phyloP scores from a whole-genome alignment of 2,797 vertebrate species.

The Malacoraja senta region DNA sequence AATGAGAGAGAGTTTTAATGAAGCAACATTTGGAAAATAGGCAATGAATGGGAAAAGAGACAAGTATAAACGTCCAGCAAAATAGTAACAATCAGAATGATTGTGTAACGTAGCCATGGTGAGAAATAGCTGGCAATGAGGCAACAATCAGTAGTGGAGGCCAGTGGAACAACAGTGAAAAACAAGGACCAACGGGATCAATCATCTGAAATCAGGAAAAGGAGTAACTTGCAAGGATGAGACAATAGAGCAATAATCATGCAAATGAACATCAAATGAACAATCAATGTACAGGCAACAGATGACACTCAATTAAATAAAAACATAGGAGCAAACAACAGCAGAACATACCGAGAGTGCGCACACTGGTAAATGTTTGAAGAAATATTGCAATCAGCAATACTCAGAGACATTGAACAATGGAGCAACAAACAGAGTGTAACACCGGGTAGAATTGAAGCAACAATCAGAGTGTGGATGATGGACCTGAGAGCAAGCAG shows the following conservation, averaged over 20 bases:
- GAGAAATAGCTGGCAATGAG: background rate
- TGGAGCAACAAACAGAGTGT: background rate
- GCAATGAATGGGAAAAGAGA: background rate
- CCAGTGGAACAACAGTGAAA: background rate
- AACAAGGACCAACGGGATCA: background rate
- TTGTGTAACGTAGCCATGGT: background rate
- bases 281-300: background rate
- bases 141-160: background rate
- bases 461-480: background rate
- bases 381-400: too few species aligned
- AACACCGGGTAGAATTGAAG: background rate
- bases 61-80: background rate
- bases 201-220: background rate
- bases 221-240: background rate
- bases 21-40: background rate
- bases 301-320: too few species aligned
- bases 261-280: too few species aligned
- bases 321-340: too few species aligned
- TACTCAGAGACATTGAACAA: background rate
- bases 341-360: too few species aligned
- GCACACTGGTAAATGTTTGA: too few species aligned
- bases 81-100: background rate
- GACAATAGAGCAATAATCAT: background rate
- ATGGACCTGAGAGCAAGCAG: background rate
- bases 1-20: too few species aligned